Evolutionary conservation across 2,888 invertebrate species (phyloP).

Genomic region (Trichacis sp.): DNA sequence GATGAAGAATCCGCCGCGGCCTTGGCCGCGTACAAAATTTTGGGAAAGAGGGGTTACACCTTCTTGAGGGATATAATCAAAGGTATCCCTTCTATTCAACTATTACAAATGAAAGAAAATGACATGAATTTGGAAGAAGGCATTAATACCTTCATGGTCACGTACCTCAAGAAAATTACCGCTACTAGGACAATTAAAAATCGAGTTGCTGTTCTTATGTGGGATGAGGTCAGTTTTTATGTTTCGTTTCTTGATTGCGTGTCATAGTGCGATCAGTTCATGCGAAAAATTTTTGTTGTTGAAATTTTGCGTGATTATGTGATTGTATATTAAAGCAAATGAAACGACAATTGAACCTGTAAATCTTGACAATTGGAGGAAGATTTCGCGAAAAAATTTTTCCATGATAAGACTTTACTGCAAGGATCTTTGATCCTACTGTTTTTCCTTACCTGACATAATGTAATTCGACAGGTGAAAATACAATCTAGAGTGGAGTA

Average conservation of each 20-base stretch:
- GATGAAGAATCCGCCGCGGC: not conserved
- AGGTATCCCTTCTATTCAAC: not conserved
- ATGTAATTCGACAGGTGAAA: too few relatives aligned
- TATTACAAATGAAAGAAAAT: not conserved
- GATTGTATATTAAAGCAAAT: too few relatives aligned
- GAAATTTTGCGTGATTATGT: too few relatives aligned
- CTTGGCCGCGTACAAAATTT: not conserved
- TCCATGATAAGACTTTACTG: too few relatives aligned
- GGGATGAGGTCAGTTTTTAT: not conserved
- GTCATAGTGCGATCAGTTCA: too few relatives aligned
- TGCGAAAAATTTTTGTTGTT: not conserved
- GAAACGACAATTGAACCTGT: too few relatives aligned
- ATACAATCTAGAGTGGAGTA: not conserved
- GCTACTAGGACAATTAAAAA: not conserved
- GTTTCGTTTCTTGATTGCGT: too few relatives aligned
- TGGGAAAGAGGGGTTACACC: not conserved
- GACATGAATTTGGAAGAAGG: not conserved
- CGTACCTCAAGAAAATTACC: not conserved
- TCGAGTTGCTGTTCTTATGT: not conserved
- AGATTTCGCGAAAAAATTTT: too few relatives aligned
- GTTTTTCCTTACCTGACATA: too few relatives aligned
- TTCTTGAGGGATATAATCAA: not conserved
- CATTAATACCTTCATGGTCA: not conserved
- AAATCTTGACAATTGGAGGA: too few relatives aligned
- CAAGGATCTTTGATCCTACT: too few relatives aligned